Conservation (phyloP, 2,888 invertebrate species). For the Notocelia uddmanniana region DNA sequence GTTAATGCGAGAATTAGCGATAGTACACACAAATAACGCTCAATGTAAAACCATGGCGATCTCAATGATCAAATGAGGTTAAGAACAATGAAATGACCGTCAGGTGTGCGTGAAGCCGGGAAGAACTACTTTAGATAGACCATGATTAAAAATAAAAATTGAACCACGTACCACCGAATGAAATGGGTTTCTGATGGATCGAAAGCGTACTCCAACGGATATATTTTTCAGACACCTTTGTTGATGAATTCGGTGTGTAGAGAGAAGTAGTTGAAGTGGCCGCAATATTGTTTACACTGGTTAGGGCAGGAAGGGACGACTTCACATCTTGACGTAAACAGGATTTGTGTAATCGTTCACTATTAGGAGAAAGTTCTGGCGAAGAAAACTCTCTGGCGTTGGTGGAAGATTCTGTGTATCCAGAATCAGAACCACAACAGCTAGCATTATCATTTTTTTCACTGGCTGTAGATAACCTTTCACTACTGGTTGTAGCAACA, state of each 20-base stretch:
- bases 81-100: conserved; percentile 39
- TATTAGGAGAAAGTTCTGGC: conserved; percentile 35
- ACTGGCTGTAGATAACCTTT: conserved; percentile 34
- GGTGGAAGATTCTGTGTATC: conserved; percentile 64
- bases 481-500: conserved; percentile 40
- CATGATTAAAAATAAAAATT: conserved; percentile 9
- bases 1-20: conserved; percentile 63
- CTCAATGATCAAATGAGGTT: conserved; percentile 31
- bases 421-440: conserved; percentile 68
- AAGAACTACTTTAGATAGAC: conserved; percentile 44
- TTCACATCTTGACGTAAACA: conserved; percentile 54
- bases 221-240: conserved; percentile 61
- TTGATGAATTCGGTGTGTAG: conserved; percentile 51
- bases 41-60: conserved; percentile 54
- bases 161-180: conserved; percentile 56
- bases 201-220: conserved; percentile 72
- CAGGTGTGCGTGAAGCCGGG: conserved; percentile 51
- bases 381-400: conserved; percentile 48
- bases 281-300: conserved; percentile 55
- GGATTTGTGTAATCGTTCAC: conserved; percentile 48
- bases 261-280: conserved; percentile 65
- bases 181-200: conserved; percentile 58
- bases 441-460: conserved; percentile 62
- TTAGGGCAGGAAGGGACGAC: conserved; percentile 61
- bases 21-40: conserved; percentile 56